Percentiles rank a stretch among this genome's conserved stretches.
These are phyloP conservation scores for Drosophila parvula DNA, from an alignment of 1,140 invertebrate genomes.

Conservation along the genomic window DNA sequence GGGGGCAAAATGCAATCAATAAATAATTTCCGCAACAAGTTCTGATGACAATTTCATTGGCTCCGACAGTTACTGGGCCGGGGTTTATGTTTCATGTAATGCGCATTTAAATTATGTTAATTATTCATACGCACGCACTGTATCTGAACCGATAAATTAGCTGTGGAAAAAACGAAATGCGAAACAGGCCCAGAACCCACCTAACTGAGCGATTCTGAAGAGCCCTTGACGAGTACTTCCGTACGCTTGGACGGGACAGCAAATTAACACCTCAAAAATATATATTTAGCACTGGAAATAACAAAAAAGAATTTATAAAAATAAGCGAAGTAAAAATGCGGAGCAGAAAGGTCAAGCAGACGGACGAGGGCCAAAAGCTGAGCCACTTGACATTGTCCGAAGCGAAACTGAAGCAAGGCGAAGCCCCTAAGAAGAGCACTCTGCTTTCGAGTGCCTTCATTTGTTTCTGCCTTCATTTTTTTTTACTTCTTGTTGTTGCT, in stretches of 20 bases:
- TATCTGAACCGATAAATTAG: slow-evolving; percentile 21
- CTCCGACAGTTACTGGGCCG: slow-evolving; percentile 8
- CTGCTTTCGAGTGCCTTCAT: slow-evolving; percentile 26
- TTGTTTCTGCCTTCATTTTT: slow-evolving; percentile 24
- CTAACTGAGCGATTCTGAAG: slow-evolving; percentile 15
- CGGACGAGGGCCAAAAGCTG: slow-evolving; percentile 39
- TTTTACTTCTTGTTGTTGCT: background rate
- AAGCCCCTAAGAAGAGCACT: slow-evolving; percentile 47
- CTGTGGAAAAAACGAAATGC: slow-evolving; percentile 1
- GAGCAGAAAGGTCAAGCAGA: slow-evolving; percentile 63
- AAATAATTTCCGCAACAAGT: slow-evolving; percentile 73
- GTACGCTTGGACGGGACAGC: slow-evolving; percentile 1
- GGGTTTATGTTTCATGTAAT: slow-evolving; percentile 26
- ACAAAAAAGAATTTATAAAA: slow-evolving; percentile 1
- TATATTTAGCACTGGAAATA: slow-evolving; percentile 18
- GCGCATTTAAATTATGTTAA: slow-evolving; percentile 60
- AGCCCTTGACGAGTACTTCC: slow-evolving; percentile 31
- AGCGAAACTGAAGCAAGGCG: slow-evolving; percentile 40
- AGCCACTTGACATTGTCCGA: slow-evolving; percentile 67
- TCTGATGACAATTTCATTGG: slow-evolving; percentile 61
- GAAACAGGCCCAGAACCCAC: slow-evolving; percentile 9
- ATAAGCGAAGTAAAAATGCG: slow-evolving; percentile 23
- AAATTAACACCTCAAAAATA: slow-evolving; percentile 75
- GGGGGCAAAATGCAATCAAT: slow-evolving; percentile 58
- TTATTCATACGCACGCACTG: slow-evolving; percentile 47